These are phyloP conservation scores for Tetragnatha versicolor DNA, from an alignment of 1,140 invertebrate species.

Conservation along the genomic window DNA sequence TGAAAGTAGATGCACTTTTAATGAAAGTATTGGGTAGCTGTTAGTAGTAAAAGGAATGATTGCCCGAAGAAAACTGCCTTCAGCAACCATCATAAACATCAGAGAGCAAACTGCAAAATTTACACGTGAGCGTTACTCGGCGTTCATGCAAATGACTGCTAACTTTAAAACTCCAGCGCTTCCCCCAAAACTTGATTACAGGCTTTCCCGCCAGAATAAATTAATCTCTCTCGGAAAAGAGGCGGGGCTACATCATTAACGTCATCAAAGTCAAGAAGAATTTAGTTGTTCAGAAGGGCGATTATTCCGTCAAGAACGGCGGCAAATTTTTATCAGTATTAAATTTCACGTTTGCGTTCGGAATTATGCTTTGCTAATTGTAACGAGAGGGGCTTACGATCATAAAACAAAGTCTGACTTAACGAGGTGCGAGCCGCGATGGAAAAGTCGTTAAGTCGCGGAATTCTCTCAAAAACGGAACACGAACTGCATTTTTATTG, in stretches of 20 bases:
- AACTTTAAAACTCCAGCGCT: conserved; percentile 36
- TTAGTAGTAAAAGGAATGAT: conserved; percentile 53
- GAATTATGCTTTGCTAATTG: conserved; percentile 34
- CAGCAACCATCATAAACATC: conserved; percentile 38
- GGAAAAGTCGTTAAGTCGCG: conserved; percentile 46
- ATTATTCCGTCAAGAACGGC: conserved; percentile 37
- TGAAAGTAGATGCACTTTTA: conserved; percentile 48
- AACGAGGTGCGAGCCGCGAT: background rate
- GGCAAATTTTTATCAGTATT: conserved; percentile 45
- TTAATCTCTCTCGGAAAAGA: conserved; percentile 32
- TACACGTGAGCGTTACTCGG: conserved; percentile 16
- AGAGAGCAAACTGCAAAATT: conserved; percentile 44
- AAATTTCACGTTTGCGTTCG: conserved; percentile 1
- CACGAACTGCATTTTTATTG: conserved; percentile 24
- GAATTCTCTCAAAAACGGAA: conserved; percentile 32
- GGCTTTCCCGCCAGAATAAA: conserved; percentile 34
- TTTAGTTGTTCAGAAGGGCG: conserved; percentile 39
- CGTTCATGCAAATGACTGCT: conserved; percentile 41
- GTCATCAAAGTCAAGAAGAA: conserved; percentile 54
- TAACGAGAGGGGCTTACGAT: conserved; percentile 24
- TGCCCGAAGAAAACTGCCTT: conserved; percentile 26
- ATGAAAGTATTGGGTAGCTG: conserved; percentile 52
- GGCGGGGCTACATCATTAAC: conserved; percentile 47
- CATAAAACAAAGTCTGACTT: conserved; percentile 24
- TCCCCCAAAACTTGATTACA: conserved; percentile 28